Conservation (phyloP, 2,113 vertebrate species). For the Anhinga rufa region DNA sequence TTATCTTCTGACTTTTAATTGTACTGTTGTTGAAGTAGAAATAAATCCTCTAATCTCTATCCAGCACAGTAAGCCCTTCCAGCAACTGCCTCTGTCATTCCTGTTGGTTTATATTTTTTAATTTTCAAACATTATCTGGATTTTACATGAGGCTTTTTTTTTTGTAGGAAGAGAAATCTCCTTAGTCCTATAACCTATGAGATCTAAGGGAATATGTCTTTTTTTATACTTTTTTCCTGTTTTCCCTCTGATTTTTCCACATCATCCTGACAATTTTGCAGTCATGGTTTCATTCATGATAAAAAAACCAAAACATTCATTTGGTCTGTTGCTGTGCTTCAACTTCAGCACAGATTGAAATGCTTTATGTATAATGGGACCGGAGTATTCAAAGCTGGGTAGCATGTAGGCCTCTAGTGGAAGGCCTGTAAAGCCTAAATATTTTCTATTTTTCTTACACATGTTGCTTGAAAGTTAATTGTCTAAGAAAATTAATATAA, state of each 20-base stretch:
- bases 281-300: background rate
- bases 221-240: background rate
- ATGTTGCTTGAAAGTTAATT: background rate
- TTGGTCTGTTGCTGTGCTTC: background rate
- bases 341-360: background rate
- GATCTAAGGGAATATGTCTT: background rate
- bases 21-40: slow-evolving; percentile 25
- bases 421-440: background rate
- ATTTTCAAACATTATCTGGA: slow-evolving; percentile 31
- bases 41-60: slow-evolving; percentile 53
- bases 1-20: slow-evolving; percentile 48
- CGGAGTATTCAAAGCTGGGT: background rate
- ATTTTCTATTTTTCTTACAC: background rate
- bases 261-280: background rate
- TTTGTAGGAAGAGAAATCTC: background rate
- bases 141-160: background rate
- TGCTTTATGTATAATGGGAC: background rate
- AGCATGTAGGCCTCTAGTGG: background rate
- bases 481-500: background rate
- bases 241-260: background rate
- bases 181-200: background rate
- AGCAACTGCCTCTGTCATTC: slow-evolving; percentile 33
- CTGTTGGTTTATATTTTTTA: slow-evolving; percentile 19
- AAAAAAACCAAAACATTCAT: background rate
- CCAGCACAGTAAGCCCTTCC: slow-evolving; percentile 37